Evolutionary conservation across 2,113 vertebrate species (phyloP), one percentile per base, ranked within the genome.

Genomic region (Peromyscus leucopus): DNA sequence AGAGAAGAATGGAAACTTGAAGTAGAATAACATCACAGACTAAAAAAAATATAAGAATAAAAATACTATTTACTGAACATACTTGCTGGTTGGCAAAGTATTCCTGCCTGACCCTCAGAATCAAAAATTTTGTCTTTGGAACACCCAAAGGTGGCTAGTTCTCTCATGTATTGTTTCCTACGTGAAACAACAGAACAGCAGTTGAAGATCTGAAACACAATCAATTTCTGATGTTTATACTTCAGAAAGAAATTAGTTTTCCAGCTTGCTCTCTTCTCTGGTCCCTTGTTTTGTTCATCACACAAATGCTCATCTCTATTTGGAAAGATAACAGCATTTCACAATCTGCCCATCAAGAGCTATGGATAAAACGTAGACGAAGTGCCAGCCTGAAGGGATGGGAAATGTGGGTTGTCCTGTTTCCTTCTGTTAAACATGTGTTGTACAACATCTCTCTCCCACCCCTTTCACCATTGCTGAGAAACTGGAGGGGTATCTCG

Each of bases 271-370:
- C 13, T 90, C 85, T 69, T 88, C 69, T 93, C 36, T 92, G 71
- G 84, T 92, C 87, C 94, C 79, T 92, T 57, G 42, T 80, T 92
- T 93, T 91, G 59, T 82, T 97, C 51, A 72, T 78, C 39, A n/a
- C 26, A 85, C 71, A 96, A 65, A 88, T 48, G 26, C 22, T 89
- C 59, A 46, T 31, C 24, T 48, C 59, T n/a, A 13, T 36, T 46
- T 93, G 75, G 71, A 96, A 93, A 82, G 48, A 42, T 3, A 82
- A 90, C 31, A 92, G 31, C 19, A 10, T 33, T 31, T 3, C 48
- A 42, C 26, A 85, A 2, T 89, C 76, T 92, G 31, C 75, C 48
- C 61, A 39, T 67, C 86, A 78, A 92, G 12, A 89, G 76, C 83
- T 3, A 24, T 46, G 76, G 59, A 90, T 85, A 86, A 88, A 72